These are phyloP conservation scores for Bellardia bayeri DNA, from an alignment of 2,888 invertebrate species.

Conservation along the genomic window DNA sequence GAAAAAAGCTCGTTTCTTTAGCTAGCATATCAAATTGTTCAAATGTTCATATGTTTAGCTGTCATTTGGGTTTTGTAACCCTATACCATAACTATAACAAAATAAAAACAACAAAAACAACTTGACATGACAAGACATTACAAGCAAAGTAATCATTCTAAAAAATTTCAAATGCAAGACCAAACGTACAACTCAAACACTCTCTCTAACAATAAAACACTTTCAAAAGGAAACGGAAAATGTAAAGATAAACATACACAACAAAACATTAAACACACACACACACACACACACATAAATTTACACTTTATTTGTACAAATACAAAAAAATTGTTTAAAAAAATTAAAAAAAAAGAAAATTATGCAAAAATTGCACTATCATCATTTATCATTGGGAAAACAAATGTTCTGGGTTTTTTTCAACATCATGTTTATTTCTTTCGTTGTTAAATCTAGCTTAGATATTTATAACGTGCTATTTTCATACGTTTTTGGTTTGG, in stretches of 20 bases:
- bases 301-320: constrained; percentile 62
- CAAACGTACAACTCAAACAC: constrained; percentile 13
- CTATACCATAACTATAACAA: constrained; percentile 15
- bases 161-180: constrained; percentile 64
- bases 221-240: constrained; percentile 4
- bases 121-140: constrained; percentile 71
- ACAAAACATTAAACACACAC: neutral
- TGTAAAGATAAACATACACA: neutral
- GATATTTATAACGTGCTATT: constrained; percentile 68
- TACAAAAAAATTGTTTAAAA: constrained; percentile 4
- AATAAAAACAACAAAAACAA: constrained; percentile 45
- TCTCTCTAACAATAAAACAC: neutral
- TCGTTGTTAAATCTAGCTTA: constrained; percentile 52
- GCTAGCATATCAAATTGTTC: constrained; percentile 50
- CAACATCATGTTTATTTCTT: constrained; percentile 47
- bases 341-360: constrained; percentile 55
- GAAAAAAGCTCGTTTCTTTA: constrained; percentile 43
- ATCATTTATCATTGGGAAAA: constrained; percentile 71
- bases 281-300: constrained; percentile 35
- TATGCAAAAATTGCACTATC: constrained; percentile 73
- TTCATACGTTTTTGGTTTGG: constrained; percentile 22
- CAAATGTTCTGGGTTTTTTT: constrained; percentile 50
- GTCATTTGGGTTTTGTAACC: constrained; percentile 61
- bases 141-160: constrained; percentile 71
- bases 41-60: constrained; percentile 61